Base-by-base conservation (phyloP, 2,888 invertebrate species). In the Azorinus chamasolen region DNA sequence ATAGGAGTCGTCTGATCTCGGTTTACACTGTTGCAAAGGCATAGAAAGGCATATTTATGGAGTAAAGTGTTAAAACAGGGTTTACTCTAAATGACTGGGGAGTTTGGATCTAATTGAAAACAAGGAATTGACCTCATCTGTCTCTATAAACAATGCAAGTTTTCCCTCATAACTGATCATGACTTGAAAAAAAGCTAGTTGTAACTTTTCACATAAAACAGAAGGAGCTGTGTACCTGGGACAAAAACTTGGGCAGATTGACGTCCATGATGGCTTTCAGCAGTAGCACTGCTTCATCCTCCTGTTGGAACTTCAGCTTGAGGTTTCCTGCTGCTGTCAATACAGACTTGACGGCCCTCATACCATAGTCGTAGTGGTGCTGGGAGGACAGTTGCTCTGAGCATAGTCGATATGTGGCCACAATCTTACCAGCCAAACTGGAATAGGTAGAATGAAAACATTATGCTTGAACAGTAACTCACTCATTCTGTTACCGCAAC, bases 311-410 rank as follows among this genome's bases (percentile, higher is more conserved):
- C 82, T 93, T 93, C 32, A 93, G 89, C 73, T 93, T 93, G 18
- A 93, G 89, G 83, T 93, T 93, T 16, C 93, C 93, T 8, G 93
- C 93, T 6, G 93, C 93, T 0, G 93, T 93, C 51, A 93, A 86
- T 50, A 93, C 93, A 51, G 93, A 93, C 86, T 93, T 93, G 27
- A 93, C 93, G 16, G 93, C 93, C 68, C 93, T 85, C 93, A 93
- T 93, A 63, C 97, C 93, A 61, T 93, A 93, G 83, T 93, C 93
- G 66, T 93, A 93, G 81, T 93, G 93, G 77, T 93, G 93, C 83
- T 93, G 93, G 5, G 93, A 93, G 0, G 93, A 93, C 76, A 93
- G 86, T 87, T 92, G 93, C 76, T 93, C 93, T 4, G 93, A 93
- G 83, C 93, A 93, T 63, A 93, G 87, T 27, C 88, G 86, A 84